Percentiles rank a stretch among this genome's conserved stretches.
Conservation (phyloP, 2,888 invertebrate genomes). For the Oegoconia quadripuncta region DNA sequence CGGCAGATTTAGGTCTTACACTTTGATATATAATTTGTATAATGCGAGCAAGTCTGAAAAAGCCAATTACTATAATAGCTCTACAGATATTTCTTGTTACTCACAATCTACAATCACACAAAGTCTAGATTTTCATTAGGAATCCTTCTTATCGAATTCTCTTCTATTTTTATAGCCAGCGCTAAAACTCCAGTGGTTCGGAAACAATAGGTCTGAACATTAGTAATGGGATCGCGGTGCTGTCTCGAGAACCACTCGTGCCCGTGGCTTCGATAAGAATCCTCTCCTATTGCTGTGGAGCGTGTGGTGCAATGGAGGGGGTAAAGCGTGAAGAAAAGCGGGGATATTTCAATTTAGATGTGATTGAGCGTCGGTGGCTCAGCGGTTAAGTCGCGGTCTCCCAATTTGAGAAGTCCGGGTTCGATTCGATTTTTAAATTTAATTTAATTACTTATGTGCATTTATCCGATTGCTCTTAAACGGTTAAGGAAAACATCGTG, state of each 20-base stretch:
- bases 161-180: constrained; percentile 31
- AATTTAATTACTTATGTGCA: too few relatives aligned
- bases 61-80: constrained; percentile 16
- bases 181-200: constrained; percentile 30
- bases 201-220: constrained; percentile 48
- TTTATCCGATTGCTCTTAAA: too few relatives aligned
- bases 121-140: constrained; percentile 17
- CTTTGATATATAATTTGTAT: too few relatives aligned
- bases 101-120: neutral
- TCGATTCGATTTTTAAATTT: too few relatives aligned
- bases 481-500: too few relatives aligned
- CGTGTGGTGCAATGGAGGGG: constrained; percentile 1
- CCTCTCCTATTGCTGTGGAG: constrained; percentile 15
- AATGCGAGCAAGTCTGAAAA: neutral
- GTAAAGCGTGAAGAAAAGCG: neutral
- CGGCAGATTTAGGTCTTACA: too few relatives aligned
- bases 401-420: too few relatives aligned
- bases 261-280: constrained; percentile 25
- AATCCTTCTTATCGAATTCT: constrained; percentile 24
- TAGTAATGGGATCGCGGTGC: constrained; percentile 39
- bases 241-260: constrained; percentile 37
- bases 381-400: too few relatives aligned
- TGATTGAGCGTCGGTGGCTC: too few relatives aligned
- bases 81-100: too few relatives aligned
- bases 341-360: neutral